Evolutionary conservation across 2,888 invertebrate species (phyloP), one percentile per base, ranked within the genome.

Genomic region (Emmelina monodactyla): DNA sequence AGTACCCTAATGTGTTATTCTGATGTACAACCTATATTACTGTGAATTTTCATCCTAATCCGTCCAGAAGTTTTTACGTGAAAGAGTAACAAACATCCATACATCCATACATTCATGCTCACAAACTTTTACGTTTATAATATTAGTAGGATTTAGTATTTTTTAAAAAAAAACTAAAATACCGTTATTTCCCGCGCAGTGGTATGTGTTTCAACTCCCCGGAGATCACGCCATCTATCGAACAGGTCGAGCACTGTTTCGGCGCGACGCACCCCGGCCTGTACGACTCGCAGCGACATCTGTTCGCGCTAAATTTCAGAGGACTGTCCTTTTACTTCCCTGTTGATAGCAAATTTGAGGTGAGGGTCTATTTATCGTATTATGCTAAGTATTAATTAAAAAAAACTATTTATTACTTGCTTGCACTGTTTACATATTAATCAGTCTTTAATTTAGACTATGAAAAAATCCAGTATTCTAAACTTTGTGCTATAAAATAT

Each of bases 211-310:
- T 94, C 71, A 92, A 94, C 73, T 92, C 95, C 16, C 94, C 96
- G 9, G 94, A 95, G 79, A 91, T 97, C 42, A 85, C 92, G 69
- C 97, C 98, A 45, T 95, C 97, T 42, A 94, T 98, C 56, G 95
- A 97, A 76, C 96, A 97, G 73, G 96, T 99, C 49, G 98, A 98
- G 75, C 94, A 97, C 80, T 96, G 95, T 35, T 99, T 99, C 82
- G 98, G 98, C 45, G 97, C 98, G 40, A 99, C 99, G 19, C 96
- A 97, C 76, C 98, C 98, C 16, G 98, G 97, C 51, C 93, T 96
- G 32, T 98, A 97, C 70, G 97, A 98, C 82, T 89, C 94, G 39
- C 93, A 94, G 63, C 91, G 94, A 51, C 94, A 97, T 72, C 84
- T 96, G 41, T 98, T 97, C 79, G 92, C 94, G 47, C 84, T 98